phyloP scores from a whole-genome alignment of 2,797 vertebrate genomes.

The Xiphophorus birchmanni region DNA sequence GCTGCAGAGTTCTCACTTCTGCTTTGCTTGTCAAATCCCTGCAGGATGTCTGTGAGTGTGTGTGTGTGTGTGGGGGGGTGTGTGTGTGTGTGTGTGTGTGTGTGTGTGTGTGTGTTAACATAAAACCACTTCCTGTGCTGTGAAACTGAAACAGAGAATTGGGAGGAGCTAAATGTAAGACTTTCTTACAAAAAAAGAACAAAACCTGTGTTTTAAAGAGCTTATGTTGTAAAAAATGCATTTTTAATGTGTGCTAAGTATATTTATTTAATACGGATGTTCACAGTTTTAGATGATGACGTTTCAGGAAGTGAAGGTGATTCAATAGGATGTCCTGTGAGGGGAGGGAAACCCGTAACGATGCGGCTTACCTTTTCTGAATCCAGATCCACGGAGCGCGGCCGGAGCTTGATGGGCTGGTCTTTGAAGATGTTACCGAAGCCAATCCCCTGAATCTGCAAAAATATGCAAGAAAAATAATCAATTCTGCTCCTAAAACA shows the following conservation, averaged over 20 bases:
- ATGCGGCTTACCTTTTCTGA: slow-evolving; percentile 79
- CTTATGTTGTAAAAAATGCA: neutral
- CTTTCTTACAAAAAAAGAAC: slow-evolving; percentile 50
- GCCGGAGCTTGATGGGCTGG: slow-evolving; percentile 93
- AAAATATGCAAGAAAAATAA: neutral
- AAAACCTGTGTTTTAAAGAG: neutral
- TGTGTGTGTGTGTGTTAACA: slow-evolving; percentile 25
- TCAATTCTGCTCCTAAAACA: neutral
- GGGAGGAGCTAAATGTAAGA: slow-evolving; percentile 50
- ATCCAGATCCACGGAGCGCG: slow-evolving; percentile 92
- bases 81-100: slow-evolving; percentile 30
- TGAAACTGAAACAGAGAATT: slow-evolving; percentile 55
- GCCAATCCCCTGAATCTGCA: slow-evolving; percentile 86
- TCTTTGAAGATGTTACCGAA: slow-evolving; percentile 99
- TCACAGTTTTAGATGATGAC: neutral
- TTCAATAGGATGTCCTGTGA: neutral
- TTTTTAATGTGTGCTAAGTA: neutral
- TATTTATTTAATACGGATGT: neutral
- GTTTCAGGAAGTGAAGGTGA: slow-evolving; percentile 2
- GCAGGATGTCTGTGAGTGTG: slow-evolving; percentile 38
- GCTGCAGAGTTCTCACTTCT: slow-evolving; percentile 67
- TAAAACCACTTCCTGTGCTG: slow-evolving; percentile 66
- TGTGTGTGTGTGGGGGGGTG: slow-evolving; percentile 30
- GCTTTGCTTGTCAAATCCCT: slow-evolving; percentile 65
- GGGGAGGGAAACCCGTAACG: neutral